Evolutionary conservation across 2,113 vertebrate genomes (phyloP), one percentile per base, ranked within the genome.

Genomic region (Amblyopsis rosae): DNA sequence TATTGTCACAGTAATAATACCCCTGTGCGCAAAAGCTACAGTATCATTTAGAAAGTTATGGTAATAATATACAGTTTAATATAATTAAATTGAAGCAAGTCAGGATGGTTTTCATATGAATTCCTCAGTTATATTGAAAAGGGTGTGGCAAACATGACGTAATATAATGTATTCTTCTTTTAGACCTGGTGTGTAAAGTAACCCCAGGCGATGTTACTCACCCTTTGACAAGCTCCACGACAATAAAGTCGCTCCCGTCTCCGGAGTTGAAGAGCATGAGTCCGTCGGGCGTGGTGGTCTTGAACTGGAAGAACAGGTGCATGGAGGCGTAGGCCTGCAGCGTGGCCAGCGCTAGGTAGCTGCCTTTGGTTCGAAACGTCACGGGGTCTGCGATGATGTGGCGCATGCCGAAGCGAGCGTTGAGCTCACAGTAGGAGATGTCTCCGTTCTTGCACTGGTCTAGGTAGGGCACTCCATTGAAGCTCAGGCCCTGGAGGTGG

Each of bases 241-340:
- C 96, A 1, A 98, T 96, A 75, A 98, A 98, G 86, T 98, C 95
- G 0, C 94, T 96, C 73, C 97, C 97, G 1, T 97, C 95, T 65
- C 97, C 97, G 0, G 95, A 93, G 91, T 97, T 98, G 93, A 95
- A 98, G 70, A 98, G 94, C 82, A 98, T 92, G 74, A 98, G 94
- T 19, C 97, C 97, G 0, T 98, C 96, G 0, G 95, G 90, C 1
- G 94, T 93, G 0, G 95, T 96, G 89, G 96, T 96, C 88, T 96
- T 96, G 80, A 98, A 98, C 92, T 98, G 96, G 88, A 98, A 96
- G 91, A 98, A 98, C 57, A 98, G 94, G 91, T 98, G 96, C 96
- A 98, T 96, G 75, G 96, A 95, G 57, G 95, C 91, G 0, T 96
- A 97, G 1, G 96, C 96, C 69, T 97, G 96, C 1, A 98, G 91